Percentiles rank a stretch among this genome's conserved stretches.
These are phyloP conservation scores for Pyrochroa serraticornis DNA, from an alignment of 2,888 invertebrate genomes.

Conservation along the genomic window DNA sequence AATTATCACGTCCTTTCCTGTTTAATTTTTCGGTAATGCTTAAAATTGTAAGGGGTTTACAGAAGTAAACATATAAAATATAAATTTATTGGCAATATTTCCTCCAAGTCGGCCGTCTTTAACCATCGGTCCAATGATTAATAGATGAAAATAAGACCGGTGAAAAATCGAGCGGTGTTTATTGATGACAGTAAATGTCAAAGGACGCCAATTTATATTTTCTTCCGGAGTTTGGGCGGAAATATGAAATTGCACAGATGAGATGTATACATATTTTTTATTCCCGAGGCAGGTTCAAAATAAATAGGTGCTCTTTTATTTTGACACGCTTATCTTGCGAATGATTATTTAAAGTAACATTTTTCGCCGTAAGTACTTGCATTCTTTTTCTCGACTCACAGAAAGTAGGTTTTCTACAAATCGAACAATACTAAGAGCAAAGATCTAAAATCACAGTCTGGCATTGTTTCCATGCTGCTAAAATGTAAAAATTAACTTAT, in stretches of 20 bases:
- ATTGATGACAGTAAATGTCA: slow-evolving; percentile 50
- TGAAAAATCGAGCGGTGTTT: slow-evolving; percentile 47
- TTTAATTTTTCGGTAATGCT: slow-evolving; percentile 16
- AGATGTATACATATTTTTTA: slow-evolving; percentile 37
- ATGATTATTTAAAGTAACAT: slow-evolving; percentile 25
- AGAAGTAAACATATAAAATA: slow-evolving; percentile 16
- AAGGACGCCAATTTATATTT: slow-evolving; percentile 48
- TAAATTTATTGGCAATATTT: slow-evolving; percentile 22
- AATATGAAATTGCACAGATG: slow-evolving; percentile 35
- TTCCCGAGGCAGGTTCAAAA: slow-evolving; percentile 14
- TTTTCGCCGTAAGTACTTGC: background rate
- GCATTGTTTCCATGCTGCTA: slow-evolving; percentile 12
- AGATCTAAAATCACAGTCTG: slow-evolving; percentile 14
- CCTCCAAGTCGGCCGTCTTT: slow-evolving; percentile 30
- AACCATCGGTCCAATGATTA: slow-evolving; percentile 44
- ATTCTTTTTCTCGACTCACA: background rate
- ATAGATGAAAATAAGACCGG: slow-evolving; percentile 43
- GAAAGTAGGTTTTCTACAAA: background rate
- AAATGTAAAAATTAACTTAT: slow-evolving; percentile 31
- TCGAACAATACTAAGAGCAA: slow-evolving; percentile 14
- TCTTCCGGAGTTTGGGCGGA: slow-evolving; percentile 36
- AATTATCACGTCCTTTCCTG: slow-evolving; percentile 15
- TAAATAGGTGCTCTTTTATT: slow-evolving; percentile 29
- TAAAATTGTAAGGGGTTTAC: slow-evolving; percentile 10
- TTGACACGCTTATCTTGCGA: slow-evolving; percentile 32